Base-by-base conservation (phyloP, 2,113 vertebrate genomes). In the Alectura lathami region DNA sequence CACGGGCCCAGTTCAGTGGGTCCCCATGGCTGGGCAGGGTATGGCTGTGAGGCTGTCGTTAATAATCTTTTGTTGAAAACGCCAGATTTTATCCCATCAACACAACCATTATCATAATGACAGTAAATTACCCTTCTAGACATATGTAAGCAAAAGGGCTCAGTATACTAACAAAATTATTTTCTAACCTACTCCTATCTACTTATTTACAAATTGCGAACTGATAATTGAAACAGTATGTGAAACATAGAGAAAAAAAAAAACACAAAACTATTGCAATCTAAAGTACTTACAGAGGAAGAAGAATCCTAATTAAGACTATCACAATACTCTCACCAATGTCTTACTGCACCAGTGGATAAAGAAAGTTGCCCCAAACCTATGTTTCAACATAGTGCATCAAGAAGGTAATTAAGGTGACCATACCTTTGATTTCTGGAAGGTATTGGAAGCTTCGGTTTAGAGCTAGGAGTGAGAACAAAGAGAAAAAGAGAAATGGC, bases 1-100 rank as follows among this genome's bases (percentile, higher is more conserved):
- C 16, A 3, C 2, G 26, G 16, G 40, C 20, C 21, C 9, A 4
- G 18, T 24, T 36, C 5, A 0, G 24, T 4, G 6, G 21, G 21
- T 32, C n/a, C n/a, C 20, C n/a, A n/a, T n/a, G n/a, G n/a, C n/a
- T n/a, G n/a, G n/a, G n/a, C n/a, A n/a, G n/a, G n/a, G n/a, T n/a
- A n/a, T n/a, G n/a, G n/a, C n/a, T n/a, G n/a, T n/a, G n/a, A n/a
- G n/a, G n/a, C n/a, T n/a, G n/a, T n/a, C n/a, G n/a, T 77, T 76
- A 48, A 59, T 40, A 91, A 48, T 57, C 36, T 26, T 68, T 85
- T 48, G 23, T 38, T 34, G 20, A 59, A 67, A 38, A 26, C 40
- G 51, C 36, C n/a, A 29, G 5, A 56, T 85, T 91, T 76, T 88
- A 32, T 48, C 38, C 20, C 53, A 78, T 78, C 20, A 34, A 48